Base-by-base conservation (phyloP, 2,888 invertebrate species). In the Drosophila melanocephala region DNA sequence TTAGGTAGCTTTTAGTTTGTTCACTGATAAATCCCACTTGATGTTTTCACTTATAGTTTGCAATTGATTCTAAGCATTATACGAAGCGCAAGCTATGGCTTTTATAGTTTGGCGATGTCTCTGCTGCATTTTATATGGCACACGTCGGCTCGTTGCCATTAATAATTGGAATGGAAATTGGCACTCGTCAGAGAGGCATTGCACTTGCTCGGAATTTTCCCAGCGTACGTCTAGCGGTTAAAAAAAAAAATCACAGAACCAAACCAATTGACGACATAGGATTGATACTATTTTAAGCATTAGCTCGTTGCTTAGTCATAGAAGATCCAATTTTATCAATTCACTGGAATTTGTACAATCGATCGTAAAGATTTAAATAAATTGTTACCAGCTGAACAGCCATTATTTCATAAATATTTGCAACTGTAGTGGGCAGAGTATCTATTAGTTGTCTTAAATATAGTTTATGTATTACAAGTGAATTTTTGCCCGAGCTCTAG, bases 201-300 rank as follows among this genome's bases (percentile, higher is more conserved):
- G 59, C 67, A 56, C 10, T 37, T 52, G 33, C 47, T 14, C 58
- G 84, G 83, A 70, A 50, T 70, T 87, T 86, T 83, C 86, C 86
- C 86, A 83, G 55, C 69, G 30, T 55, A 69, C 76, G 75, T 77
- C 35, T 53, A 71, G 10, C 58, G 53, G 66, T 71, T 70, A 30
- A 59, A 55, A 33, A 72, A 72, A 72, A 70, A 72, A 78, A 73
- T 75, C 84, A 88, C 89, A 79, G 57, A 63, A 60, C 33, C 50
- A 12, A 52, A 33, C 61, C 28, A 59, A 58, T 32, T 52, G 67
- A 39, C 35, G 26, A 52, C 56, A 70, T 72, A 61, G 76, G 56
- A 79, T 53, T 62, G 35, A 19, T 19, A 69, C 69, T 89, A 84
- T 87, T 63, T 84, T 75, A 71, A 88, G 72, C 58, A n/a, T 53